Evolutionary conservation across 1,140 invertebrate genomes (phyloP).

Genomic region (Orussus abietinus): DNA sequence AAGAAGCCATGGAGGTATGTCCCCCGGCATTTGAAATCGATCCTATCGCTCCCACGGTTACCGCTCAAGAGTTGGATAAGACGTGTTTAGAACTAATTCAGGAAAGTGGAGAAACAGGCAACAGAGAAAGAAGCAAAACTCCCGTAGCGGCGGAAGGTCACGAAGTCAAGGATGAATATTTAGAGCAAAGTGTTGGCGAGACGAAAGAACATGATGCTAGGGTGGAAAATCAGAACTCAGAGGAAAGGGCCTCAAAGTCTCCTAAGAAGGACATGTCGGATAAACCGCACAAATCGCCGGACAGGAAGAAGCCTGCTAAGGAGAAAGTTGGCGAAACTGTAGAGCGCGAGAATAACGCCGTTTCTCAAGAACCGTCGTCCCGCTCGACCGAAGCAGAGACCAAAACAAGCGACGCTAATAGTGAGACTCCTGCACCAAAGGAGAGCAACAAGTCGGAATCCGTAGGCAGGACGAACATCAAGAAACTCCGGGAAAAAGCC

Average conservation of each 20-base stretch:
- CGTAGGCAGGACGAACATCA: conserved; percentile 30
- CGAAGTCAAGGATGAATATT: conserved; percentile 21
- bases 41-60: conserved; percentile 23
- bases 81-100: conserved; percentile 27
- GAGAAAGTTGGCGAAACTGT: too few species aligned
- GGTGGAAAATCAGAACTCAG: too few species aligned
- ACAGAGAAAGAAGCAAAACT: conserved; percentile 38
- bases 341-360: too few species aligned
- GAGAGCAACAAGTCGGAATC: conserved; percentile 33
- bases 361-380: too few species aligned
- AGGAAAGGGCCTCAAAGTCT: conserved; percentile 5
- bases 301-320: too few species aligned
- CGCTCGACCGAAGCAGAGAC: too few species aligned
- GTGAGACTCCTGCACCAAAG: too few species aligned
- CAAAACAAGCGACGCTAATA: too few species aligned
- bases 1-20: conserved; percentile 42
- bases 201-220: too few species aligned
- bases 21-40: conserved; percentile 15
- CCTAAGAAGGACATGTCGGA: too few species aligned
- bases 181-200: background rate
- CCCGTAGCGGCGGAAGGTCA: conserved; percentile 21
- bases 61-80: conserved; percentile 18
- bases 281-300: too few species aligned
- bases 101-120: conserved; percentile 31
- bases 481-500: conserved; percentile 37